A percentile compares a stretch with the other conserved stretches of the same genome.
These are phyloP conservation scores for Hirudinaria manillensis DNA, from an alignment of 2,888 invertebrate genomes.

Conservation along the genomic window DNA sequence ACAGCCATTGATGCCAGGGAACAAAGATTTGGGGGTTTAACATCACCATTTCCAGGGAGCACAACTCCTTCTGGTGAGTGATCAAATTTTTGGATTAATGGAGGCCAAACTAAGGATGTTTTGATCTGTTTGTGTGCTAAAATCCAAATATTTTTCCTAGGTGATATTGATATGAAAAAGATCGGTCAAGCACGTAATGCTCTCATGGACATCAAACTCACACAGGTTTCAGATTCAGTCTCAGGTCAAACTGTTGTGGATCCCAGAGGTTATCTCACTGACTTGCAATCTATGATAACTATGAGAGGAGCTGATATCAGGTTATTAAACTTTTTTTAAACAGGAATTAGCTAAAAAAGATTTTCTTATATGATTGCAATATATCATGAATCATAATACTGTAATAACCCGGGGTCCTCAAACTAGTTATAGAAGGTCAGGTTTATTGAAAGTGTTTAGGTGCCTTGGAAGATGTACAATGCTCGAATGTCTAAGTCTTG, in stretches of 20 bases:
- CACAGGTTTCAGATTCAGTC: constrained; percentile 94
- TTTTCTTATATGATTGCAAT: no score
- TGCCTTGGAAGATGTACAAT: no score
- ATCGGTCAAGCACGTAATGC: constrained; percentile 92
- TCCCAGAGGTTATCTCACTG: constrained; percentile 98
- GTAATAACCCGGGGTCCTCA: no score
- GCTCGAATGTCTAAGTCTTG: no score
- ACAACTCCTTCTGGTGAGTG: constrained; percentile 45
- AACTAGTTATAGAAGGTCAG: no score
- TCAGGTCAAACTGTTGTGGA: constrained; percentile 98
- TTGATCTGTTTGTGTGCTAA: background rate
- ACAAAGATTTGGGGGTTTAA: constrained; percentile 63
- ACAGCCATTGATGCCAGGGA: constrained; percentile 47
- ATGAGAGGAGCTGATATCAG: constrained; percentile 95
- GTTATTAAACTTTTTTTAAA: constrained; percentile 44
- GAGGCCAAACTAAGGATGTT: background rate
- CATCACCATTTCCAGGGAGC: constrained; percentile 50
- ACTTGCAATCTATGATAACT: constrained; percentile 97
- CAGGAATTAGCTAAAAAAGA: no score
- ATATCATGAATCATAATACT: no score
- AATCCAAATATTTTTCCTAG: constrained; percentile 4
- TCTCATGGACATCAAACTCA: constrained; percentile 95
- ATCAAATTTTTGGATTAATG: background rate
- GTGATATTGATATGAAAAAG: constrained; percentile 88
- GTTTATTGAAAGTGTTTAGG: no score